These are phyloP conservation scores for Eupithecia pulchellata DNA, from an alignment of 2,888 invertebrate genomes.

Conservation along the genomic window DNA sequence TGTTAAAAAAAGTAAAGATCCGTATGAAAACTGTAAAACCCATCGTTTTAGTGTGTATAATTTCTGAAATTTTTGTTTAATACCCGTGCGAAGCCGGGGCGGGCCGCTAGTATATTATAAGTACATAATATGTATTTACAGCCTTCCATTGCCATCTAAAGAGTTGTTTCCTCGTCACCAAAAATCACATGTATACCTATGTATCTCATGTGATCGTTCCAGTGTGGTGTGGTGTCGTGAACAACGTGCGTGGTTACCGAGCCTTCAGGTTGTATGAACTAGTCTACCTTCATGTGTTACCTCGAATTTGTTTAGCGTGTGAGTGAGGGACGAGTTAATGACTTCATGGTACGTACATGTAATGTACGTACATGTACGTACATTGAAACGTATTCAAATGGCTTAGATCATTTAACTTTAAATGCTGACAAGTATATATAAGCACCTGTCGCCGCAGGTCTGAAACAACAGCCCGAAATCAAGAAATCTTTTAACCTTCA, in stretches of 20 bases:
- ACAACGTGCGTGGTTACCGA: not conserved
- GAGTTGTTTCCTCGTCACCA: not conserved
- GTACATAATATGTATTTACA: too few species aligned
- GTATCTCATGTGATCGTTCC: too few species aligned
- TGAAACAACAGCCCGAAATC: not conserved
- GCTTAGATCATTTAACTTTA: conserved; percentile 2
- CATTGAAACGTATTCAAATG: too few species aligned
- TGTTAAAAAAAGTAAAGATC: too few species aligned
- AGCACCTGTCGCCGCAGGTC: not conserved
- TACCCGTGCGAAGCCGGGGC: too few species aligned
- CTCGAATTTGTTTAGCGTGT: not conserved
- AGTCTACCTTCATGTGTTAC: not conserved
- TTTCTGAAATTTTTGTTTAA: too few species aligned
- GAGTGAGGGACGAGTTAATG: conserved; percentile 1
- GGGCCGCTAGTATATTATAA: too few species aligned
- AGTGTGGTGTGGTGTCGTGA: not conserved
- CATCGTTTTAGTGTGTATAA: too few species aligned
- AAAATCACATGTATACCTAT: too few species aligned
- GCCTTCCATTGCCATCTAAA: not conserved
- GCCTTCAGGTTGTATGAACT: not conserved
- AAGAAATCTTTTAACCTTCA: not conserved
- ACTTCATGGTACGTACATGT: too few species aligned
- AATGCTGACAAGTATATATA: conserved; percentile 1
- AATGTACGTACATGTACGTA: too few species aligned
- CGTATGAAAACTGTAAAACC: too few species aligned